Evolutionary conservation across 2,113 vertebrate genomes (phyloP).

Genomic region (Synchiropus splendidus): DNA sequence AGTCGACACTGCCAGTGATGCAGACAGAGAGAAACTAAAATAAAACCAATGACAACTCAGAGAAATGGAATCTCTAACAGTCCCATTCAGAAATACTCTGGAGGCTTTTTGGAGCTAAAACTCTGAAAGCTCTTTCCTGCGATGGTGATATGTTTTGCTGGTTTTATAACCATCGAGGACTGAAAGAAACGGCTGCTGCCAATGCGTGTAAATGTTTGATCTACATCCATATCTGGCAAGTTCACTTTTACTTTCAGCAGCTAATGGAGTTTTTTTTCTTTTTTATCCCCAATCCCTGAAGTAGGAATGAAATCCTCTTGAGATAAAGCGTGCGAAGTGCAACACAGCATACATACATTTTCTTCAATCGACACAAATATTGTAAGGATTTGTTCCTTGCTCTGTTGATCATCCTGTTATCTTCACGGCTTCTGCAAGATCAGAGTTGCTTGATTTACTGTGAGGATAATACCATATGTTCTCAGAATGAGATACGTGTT

Average conservation of each 20-base stretch:
- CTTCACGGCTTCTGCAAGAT: constrained; percentile 2
- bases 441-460: constrained; percentile 21
- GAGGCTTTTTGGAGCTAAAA: constrained; percentile 23
- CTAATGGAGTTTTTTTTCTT: constrained; percentile 9
- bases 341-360: constrained; percentile 2
- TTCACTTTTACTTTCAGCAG: constrained; percentile 5
- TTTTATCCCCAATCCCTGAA: constrained; percentile 6
- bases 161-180: constrained; percentile 5
- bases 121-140: constrained; percentile 14
- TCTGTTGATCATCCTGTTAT: constrained; percentile 12
- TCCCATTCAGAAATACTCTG: constrained; percentile 23
- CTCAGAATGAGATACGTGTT: background rate
- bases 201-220: constrained; percentile 13
- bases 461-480: constrained; percentile 36
- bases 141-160: constrained; percentile 11
- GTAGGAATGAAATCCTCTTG: constrained; percentile 2
- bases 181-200: constrained; percentile 7
- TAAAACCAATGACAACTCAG: constrained; percentile 12
- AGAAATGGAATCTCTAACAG: constrained; percentile 21
- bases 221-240: constrained; percentile 1
- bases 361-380: constrained; percentile 7
- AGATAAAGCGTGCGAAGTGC: constrained; percentile 9
- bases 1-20: constrained; percentile 7
- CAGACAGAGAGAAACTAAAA: constrained; percentile 12
- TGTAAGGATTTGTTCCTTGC: constrained; percentile 17